Base-by-base conservation (phyloP, 2,113 vertebrate species). In the Puffinus mauretanicus region DNA sequence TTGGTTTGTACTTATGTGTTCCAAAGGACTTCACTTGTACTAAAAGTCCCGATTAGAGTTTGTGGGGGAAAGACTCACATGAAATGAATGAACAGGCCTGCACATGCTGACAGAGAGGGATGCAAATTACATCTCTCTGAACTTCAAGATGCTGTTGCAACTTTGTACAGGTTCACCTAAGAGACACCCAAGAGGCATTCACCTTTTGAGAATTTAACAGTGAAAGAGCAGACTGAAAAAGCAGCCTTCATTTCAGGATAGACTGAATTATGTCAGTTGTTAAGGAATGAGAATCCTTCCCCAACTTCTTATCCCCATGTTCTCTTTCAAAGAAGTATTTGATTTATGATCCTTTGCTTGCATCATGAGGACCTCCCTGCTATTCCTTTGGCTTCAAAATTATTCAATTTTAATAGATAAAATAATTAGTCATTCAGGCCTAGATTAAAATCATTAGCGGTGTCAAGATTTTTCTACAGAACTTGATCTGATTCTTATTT, bases 181-280 rank as follows among this genome's bases (percentile, higher is more conserved):
- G 24, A 73, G 5, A 36, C 14, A 11, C 1, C 0, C 4, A 77
- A 22, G 3, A 2, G 16, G 0, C 3, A 15, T 27, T 84, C 7
- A 49, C 3, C 1, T 85, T 64, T 80, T 58, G 12, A 58, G 16
- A 79, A 58, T 75, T 82, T 44, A 54, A 0, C 5, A 25, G 5
- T 7, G 29, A 85, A 85, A 46, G 6, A 52, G 4, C 8, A 54
- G 26, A 19, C 47, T 38, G 9, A n/a, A 72, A 72, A 81, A 65
- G 1, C 3, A 27, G 10, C 0, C 0, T 40, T 67, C 54, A 19
- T 75, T 88, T 75, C 29, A 60, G 36, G 26, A 49, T 14, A 61
- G 15, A 34, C 30, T 82, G 16, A 62, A 42, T 67, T 62, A 34
- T 57, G 12, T 32, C 16, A 29, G 15, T 13, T 70, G 16, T 27